Percentiles rank a stretch among this genome's conserved stretches.
Conservation (phyloP, 2,797 vertebrate genomes). For the Menidia menidia region DNA sequence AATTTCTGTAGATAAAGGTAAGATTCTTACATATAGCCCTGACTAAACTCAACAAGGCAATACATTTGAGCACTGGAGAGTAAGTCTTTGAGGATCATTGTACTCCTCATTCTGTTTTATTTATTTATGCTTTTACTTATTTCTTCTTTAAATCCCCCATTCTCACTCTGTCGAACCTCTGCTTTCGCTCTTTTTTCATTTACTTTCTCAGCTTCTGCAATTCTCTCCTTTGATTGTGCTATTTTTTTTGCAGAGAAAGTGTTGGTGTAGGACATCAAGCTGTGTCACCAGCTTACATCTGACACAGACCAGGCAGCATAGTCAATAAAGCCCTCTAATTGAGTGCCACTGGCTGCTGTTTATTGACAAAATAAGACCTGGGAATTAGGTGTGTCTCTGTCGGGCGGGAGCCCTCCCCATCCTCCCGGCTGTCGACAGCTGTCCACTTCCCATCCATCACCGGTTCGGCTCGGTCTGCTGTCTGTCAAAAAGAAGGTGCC, state of each 20-base stretch:
- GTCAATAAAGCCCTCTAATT: conserved; percentile 84
- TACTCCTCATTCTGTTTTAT: not conserved
- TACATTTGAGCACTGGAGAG: conserved; percentile 31
- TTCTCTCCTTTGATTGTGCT: conserved; percentile 67
- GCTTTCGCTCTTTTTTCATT: conserved; percentile 28
- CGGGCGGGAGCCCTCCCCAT: conserved; percentile 24
- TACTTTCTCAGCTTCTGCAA: conserved; percentile 39
- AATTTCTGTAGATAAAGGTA: conserved; percentile 45
- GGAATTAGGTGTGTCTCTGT: conserved; percentile 77
- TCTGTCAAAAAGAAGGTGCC: conserved; percentile 51
- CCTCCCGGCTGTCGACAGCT: conserved; percentile 63
- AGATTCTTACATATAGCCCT: conserved; percentile 19
- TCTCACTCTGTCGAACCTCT: conserved; percentile 28
- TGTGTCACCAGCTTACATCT: conserved; percentile 73
- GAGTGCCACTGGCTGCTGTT: conserved; percentile 81
- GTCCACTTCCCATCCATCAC: conserved; percentile 77
- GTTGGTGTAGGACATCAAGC: conserved; percentile 58
- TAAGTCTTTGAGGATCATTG: conserved; percentile 28
- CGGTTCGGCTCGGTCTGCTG: conserved; percentile 40
- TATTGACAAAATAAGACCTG: conserved; percentile 84
- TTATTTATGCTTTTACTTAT: not conserved
- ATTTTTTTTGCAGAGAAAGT: conserved; percentile 70
- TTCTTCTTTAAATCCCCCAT: conserved; percentile 28
- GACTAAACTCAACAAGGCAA: not conserved
- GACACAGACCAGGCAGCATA: conserved; percentile 74